Conservation (phyloP, 2,888 invertebrate genomes). For the Lutraria lutraria region DNA sequence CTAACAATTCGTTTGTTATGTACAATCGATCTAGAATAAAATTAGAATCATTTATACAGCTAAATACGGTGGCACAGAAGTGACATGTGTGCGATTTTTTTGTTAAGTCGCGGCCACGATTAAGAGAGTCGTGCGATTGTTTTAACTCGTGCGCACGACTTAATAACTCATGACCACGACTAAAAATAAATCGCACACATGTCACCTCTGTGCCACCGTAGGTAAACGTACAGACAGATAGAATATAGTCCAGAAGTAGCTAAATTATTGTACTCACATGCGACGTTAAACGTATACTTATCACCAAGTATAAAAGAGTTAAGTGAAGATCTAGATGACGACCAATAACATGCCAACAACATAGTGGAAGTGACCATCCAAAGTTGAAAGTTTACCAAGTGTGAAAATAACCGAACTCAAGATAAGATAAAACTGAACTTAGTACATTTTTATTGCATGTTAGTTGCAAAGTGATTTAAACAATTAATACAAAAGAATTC, state of each 20-base stretch:
- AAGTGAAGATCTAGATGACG: not conserved
- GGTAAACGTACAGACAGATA: no score
- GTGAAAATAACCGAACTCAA: not conserved
- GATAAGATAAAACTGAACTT: not conserved
- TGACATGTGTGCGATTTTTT: no score
- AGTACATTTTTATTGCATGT: conserved; percentile 41
- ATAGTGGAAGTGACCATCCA: not conserved
- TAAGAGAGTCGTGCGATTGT: no score
- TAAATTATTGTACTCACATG: not conserved
- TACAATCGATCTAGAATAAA: no score
- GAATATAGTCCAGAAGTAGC: not conserved
- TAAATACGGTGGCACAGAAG: no score
- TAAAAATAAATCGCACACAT: no score
- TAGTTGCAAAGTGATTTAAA: conserved; percentile 34
- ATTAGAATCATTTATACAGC: no score
- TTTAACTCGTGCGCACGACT: no score
- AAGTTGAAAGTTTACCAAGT: not conserved
- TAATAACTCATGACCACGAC: no score
- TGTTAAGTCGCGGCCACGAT: no score
- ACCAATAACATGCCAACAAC: not conserved
- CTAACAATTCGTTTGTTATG: no score
- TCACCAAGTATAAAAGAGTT: not conserved
- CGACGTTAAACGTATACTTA: not conserved
- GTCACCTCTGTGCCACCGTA: no score
- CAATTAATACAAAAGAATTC: conserved; percentile 27